phyloP scores from a whole-genome alignment of 92 coral and sea anemone species.

The Parazoanthus swiftii region DNA sequence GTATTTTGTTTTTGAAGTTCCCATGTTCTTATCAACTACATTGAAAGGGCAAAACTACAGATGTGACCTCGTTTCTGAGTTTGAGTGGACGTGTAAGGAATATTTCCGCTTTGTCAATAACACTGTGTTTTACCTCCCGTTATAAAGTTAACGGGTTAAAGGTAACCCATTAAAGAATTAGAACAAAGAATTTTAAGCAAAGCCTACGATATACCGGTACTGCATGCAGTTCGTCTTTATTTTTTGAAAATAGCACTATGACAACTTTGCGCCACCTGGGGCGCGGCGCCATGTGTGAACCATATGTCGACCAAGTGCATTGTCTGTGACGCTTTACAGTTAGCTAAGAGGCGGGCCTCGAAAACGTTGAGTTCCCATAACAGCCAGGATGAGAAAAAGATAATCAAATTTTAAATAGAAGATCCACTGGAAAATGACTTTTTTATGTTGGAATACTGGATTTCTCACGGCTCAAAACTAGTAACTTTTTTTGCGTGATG shows the following conservation, averaged over 20 bases:
- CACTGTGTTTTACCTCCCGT: neutral
- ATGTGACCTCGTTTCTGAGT: no score
- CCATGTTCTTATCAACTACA: no score
- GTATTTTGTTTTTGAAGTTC: no score
- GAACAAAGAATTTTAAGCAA: neutral
- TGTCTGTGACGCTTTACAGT: neutral
- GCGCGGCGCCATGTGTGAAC: slow-evolving; percentile 6
- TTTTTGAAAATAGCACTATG: neutral
- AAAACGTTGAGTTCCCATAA: neutral
- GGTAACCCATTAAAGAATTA: neutral
- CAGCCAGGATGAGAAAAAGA: neutral
- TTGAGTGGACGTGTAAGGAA: neutral
- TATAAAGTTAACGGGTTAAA: no score
- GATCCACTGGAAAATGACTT: neutral
- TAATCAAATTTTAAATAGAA: neutral
- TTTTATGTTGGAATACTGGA: neutral
- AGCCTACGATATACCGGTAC: neutral
- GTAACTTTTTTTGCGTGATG: neutral
- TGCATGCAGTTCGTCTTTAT: neutral
- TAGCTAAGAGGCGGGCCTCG: no score
- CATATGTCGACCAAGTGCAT: neutral
- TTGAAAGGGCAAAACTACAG: no score
- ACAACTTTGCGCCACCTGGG: neutral
- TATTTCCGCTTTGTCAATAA: neutral
- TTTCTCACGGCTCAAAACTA: neutral